Conservation (phyloP, 1,140 invertebrate species). For the Atta colombica region DNA sequence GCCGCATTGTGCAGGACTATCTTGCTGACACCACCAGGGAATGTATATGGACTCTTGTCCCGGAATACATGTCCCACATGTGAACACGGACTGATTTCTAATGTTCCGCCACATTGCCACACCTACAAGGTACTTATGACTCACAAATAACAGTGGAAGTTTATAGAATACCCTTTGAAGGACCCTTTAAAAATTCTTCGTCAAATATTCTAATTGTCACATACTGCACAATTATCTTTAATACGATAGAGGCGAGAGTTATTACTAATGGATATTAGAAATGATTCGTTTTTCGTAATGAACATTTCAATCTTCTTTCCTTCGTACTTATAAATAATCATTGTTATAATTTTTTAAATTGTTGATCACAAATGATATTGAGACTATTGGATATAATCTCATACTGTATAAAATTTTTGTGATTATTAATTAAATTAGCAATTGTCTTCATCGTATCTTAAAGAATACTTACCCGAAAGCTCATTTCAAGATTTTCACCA, state of each 20-base stretch:
- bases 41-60: conserved; percentile 99
- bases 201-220: neutral
- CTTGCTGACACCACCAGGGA: conserved; percentile 99
- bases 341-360: conserved; percentile 8
- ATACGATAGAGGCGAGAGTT: neutral
- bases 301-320: neutral
- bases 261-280: neutral
- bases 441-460: neutral
- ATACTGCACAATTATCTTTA: neutral
- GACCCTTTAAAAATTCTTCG: neutral
- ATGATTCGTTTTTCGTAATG: neutral
- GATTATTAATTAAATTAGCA: neutral
- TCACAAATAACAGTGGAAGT: conserved; percentile 66
- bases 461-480: conserved; percentile 95
- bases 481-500: conserved; percentile 99
- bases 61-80: conserved; percentile 99
- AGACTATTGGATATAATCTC: neutral
- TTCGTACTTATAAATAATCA: neutral
- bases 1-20: conserved; percentile 99
- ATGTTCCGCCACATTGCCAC: conserved; percentile 98
- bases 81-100: conserved; percentile 98
- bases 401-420: neutral
- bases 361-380: no score
- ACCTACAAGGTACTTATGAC: conserved; percentile 90
- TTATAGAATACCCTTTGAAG: conserved; percentile 36